Evolutionary conservation across 64 coral and sea anemone genomes (phyloP), one percentile per base, ranked within the genome.

Genomic region (Pocillopora damicornis): DNA sequence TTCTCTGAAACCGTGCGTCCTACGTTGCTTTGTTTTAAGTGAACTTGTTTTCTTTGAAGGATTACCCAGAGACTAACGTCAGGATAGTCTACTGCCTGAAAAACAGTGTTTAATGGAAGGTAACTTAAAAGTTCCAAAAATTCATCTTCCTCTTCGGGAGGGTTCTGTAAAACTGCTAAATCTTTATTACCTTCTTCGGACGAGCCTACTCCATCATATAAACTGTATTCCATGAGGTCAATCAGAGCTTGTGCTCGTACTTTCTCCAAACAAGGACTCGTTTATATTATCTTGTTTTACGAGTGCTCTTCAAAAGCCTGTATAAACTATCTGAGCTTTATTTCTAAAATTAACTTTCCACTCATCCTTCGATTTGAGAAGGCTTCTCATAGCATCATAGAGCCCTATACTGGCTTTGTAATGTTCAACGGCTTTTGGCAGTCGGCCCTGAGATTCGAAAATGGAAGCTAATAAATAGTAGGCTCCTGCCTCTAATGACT

Each of bases 241-340:
- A 51, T 18, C 22, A 68, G 37, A 45, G 38, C 81, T 59, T 66
- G 59, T 35, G 79, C 79, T 20, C 79, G 59, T 34, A 59, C 79
- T 82, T 82, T 35, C 30, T 82, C 79, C 30, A 75, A 14, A 75
- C 74, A 75, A 75, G 35, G 74, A 30, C 26, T 75, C 74, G 34
- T 75, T 30, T 15, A 75, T 75, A 30, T 75, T 15, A 15, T 15
- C 25, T 26, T 42, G 42, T 56, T 77, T 77, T 8, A 77, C 8
- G 16, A 77, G 42, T 16, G 42, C 37, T 18, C 7, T 56, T 37
- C 75, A 77, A 1, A 77, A 77, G 5, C 14, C 15, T 18, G 15
- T 17, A 42, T 77, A 77, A 77, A 15, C 34, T 18, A 4, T 20
- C 36, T n/a, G 75, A 36, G 10, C 36, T 17, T 42, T 35, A 7